Base-by-base conservation (phyloP, 1,140 invertebrate species). In the Drosophila sproati region DNA sequence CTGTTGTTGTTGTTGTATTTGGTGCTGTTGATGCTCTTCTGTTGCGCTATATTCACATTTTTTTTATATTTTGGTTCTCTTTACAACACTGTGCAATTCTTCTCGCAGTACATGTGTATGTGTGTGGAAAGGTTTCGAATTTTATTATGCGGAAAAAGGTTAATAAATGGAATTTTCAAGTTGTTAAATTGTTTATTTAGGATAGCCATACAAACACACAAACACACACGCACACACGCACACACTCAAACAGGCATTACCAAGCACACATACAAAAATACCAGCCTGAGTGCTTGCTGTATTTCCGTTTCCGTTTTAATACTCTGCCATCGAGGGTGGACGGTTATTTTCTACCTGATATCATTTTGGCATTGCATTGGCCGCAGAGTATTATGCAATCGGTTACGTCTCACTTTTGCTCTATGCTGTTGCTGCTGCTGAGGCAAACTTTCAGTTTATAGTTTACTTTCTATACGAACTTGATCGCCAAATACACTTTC, bases 101-200 rank as follows among this genome's bases (percentile, higher is more conserved):
- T 60, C 41, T 48, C 56, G 59, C n/a, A 50, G 51, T 62, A n/a
- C 45, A 28, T 63, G 43, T 55, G 41, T 63, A 37, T 61, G 66
- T 60, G 52, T 69, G 45, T 43, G 20, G 54, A 64, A 75, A 60
- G 61, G 69, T 73, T 77, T 77, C 51, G 72, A 81, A 81, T 78
- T 81, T 78, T 81, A 81, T 81, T 81, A 81, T 78, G 68, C 73
- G 68, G 68, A 81, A 80, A 78, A 81, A 78, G 72, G 78, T 78
- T 81, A 76, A 78, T 72, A 81, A 81, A 78, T 81, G 72, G 78
- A 81, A 81, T 78, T 81, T 81, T 81, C 68, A 78, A 81, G 73
- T 78, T 81, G 73, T 81, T 78, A 76, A 78, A 81, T 81, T 81
- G 78, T 81, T 78, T 81, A 78, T 78, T 78, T 81, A 78, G 78